Evolutionary conservation across 2,888 invertebrate genomes (phyloP), one percentile per base, ranked within the genome.

Genomic region (Darwinula stevensoni): DNA sequence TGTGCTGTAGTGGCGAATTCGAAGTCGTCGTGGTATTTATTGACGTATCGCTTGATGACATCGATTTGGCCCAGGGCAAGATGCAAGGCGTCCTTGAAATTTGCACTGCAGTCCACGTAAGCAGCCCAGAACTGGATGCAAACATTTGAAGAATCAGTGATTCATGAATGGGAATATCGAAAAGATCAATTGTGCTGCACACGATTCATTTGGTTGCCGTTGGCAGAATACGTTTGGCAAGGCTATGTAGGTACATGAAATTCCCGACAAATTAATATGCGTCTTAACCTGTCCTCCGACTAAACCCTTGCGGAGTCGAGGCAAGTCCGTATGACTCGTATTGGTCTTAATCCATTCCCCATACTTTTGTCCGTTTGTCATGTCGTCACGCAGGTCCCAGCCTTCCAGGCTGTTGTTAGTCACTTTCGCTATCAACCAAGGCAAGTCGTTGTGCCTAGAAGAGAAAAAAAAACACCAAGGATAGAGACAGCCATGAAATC

Each of bases 1-100:
- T 68, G 60, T 31, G 73, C 64, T 13, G 72, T 67, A 34, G 72
- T 73, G 49, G 44, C 50, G 32, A 45, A 44, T 33, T 44, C 35
- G 34, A 51, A 50, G 2, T 67, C 63, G 38, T 73, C 68, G 35
- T 71, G 64, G 51, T 76, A 76, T 47, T 68, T 64, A 43, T 67
- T 65, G 4, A 74, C 70, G 42, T 75, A 63, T 39, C 75, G 61
- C 47, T 73, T 65, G 47, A 76, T 75, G 42, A 74, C 62, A 54
- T 78, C 78, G 45, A 75, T 70, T 53, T 78, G 76, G 46, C 76
- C 76, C 44, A 78, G 58, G 17, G 74, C 72, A 43, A 71, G 57
- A 47, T 74, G 70, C 42, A 76, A 73, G 30, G 76, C 73, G 47
- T 78, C 76, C 44, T 69, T 67, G 50, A 71, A 67, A 50, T 75